Percentiles rank a stretch among this genome's conserved stretches.
Conservation (phyloP, 2,888 invertebrate genomes). For the Tiphia femorata region DNA sequence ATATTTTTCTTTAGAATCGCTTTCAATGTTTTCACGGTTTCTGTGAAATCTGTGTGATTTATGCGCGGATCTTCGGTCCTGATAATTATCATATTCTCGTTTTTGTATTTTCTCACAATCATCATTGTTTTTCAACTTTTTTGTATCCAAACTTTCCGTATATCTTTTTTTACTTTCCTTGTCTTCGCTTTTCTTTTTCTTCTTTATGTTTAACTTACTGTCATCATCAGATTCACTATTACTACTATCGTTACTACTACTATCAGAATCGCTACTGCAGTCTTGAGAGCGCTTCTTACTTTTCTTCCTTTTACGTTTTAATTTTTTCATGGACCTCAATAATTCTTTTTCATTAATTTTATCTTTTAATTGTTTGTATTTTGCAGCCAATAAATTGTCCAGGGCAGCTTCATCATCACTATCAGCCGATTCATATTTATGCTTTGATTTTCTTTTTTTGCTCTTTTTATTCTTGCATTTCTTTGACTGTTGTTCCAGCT, state of each 20-base stretch:
- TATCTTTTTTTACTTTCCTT: slow-evolving; percentile 16
- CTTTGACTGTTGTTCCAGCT: slow-evolving; percentile 72
- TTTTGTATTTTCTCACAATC: neutral
- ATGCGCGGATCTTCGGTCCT: neutral
- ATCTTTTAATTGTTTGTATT: slow-evolving; percentile 77
- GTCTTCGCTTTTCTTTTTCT: slow-evolving; percentile 17
- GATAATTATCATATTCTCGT: no score
- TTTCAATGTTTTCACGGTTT: no score
- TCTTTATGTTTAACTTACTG: slow-evolving; percentile 13
- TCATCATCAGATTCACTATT: slow-evolving; percentile 14
- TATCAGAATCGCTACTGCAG: slow-evolving; percentile 33
- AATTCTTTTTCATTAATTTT: slow-evolving; percentile 69
- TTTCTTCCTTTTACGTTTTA: slow-evolving; percentile 54
- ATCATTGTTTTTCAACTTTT: neutral
- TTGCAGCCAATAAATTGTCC: slow-evolving; percentile 79
- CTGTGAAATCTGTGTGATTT: no score
- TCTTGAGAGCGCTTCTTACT: slow-evolving; percentile 29
- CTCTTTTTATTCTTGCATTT: slow-evolving; percentile 58
- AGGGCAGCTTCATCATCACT: slow-evolving; percentile 67
- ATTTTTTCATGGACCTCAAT: slow-evolving; percentile 58
- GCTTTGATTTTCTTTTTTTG: slow-evolving; percentile 65
- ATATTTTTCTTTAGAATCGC: no score
- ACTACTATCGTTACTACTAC: slow-evolving; percentile 9
- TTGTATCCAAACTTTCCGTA: neutral
- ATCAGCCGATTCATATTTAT: slow-evolving; percentile 60